phyloP scores from a whole-genome alignment of 1,140 invertebrate species.

The Globodera rostochiensis region DNA sequence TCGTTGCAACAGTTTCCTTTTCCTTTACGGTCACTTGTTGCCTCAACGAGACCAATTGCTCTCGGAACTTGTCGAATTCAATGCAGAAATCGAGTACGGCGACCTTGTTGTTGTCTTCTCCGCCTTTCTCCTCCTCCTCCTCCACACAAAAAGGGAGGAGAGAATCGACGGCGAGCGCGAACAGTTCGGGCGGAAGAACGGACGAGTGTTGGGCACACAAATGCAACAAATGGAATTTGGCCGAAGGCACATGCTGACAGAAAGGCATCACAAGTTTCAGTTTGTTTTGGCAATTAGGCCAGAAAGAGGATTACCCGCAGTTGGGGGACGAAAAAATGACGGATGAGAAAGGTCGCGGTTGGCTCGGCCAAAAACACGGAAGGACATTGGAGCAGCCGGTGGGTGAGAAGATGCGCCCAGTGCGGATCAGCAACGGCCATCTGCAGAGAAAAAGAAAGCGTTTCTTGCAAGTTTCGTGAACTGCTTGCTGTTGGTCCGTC shows the following conservation, averaged over 20 bases:
- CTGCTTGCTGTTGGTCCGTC: no score
- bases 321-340: constrained; percentile 22
- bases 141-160: neutral
- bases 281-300: neutral
- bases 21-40: neutral
- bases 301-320: neutral
- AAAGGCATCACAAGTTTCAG: constrained; percentile 3
- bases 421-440: neutral
- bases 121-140: neutral
- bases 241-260: constrained; percentile 1
- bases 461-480: neutral
- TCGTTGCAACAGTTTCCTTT: neutral
- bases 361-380: constrained; percentile 20
- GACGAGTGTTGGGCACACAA: constrained; percentile 18
- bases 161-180: neutral
- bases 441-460: neutral
- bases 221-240: constrained; percentile 32
- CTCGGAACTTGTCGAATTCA: constrained; percentile 12
- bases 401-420: constrained; percentile 31
- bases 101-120: neutral
- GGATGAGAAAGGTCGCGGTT: constrained; percentile 27
- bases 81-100: neutral
- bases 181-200: neutral
- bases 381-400: constrained; percentile 22
- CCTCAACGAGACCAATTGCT: neutral